Evolutionary conservation across 2,113 vertebrate species (phyloP).

Genomic region (Oophaga pumilio): DNA sequence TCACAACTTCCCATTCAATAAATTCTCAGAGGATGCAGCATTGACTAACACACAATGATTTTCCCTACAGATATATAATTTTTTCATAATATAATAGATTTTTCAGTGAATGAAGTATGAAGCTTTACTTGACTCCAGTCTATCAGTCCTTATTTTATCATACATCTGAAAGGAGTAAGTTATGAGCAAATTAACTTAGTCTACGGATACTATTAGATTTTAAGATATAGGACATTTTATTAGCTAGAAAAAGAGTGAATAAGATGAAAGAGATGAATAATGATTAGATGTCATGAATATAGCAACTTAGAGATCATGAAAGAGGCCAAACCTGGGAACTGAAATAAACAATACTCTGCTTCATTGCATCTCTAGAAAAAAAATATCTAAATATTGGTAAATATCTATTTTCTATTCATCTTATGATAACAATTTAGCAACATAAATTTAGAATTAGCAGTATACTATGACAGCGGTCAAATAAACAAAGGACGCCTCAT

Average conservation of each 20-base stretch:
- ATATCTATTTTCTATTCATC: no score
- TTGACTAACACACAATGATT: conserved; percentile 50
- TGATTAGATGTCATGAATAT: background rate
- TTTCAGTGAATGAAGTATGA: conserved; percentile 1
- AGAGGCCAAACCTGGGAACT: background rate
- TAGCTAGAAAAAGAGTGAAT: background rate
- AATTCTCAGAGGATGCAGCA: conserved; percentile 45
- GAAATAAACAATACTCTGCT: background rate
- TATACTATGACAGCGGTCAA: no score
- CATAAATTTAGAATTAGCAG: no score
- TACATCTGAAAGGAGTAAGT: conserved; percentile 7
- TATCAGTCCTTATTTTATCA: conserved; percentile 36
- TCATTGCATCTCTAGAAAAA: background rate
- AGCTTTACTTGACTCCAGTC: conserved; percentile 31
- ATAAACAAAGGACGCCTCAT: no score
- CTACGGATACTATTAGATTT: conserved; percentile 49
- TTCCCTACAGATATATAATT: conserved; percentile 44
- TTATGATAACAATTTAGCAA: no score
- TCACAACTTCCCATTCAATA: conserved; percentile 45
- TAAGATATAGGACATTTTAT: background rate
- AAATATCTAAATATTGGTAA: background rate
- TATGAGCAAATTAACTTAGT: conserved; percentile 17
- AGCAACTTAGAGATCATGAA: no score
- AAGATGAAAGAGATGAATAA: background rate
- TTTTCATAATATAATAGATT: conserved; percentile 42